Conservation (phyloP, 2,888 invertebrate species). For the Exocentrus adspersus region DNA sequence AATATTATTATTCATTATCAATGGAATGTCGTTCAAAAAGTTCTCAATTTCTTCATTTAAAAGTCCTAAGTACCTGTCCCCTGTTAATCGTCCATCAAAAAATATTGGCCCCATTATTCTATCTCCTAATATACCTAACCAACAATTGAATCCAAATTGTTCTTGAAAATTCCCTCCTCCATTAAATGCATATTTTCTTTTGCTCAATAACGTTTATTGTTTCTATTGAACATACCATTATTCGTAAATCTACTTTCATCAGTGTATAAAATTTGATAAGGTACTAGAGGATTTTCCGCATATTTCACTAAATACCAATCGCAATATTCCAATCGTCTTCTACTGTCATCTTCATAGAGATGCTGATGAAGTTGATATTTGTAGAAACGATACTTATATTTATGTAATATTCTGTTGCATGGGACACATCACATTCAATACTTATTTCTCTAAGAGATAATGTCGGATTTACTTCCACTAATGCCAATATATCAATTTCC, state of each 20-base stretch:
- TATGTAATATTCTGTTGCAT: neutral
- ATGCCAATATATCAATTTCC: constrained; percentile 1
- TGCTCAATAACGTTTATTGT: neutral
- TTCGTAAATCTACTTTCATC: neutral
- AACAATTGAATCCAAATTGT: too few species aligned
- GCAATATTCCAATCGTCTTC: constrained; percentile 7
- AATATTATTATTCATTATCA: too few species aligned
- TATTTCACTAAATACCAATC: constrained; percentile 12
- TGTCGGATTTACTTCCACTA: neutral
- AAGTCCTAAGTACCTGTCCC: too few species aligned
- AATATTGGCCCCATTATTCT: too few species aligned
- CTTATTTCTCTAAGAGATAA: neutral
- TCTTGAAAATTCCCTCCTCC: neutral
- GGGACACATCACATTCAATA: neutral
- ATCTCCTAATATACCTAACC: too few species aligned
- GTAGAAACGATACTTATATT: constrained; percentile 4
- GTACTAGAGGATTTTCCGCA: constrained; percentile 1
- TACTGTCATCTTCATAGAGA: constrained; percentile 11
- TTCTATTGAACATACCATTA: neutral
- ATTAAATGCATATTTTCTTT: neutral
- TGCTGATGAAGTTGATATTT: constrained; percentile 10
- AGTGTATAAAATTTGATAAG: neutral
- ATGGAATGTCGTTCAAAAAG: too few species aligned
- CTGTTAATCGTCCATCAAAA: too few species aligned
- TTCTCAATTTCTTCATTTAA: too few species aligned